Conservation (phyloP, 1,140 invertebrate genomes). For the Mycetomoellerius zeteki region DNA sequence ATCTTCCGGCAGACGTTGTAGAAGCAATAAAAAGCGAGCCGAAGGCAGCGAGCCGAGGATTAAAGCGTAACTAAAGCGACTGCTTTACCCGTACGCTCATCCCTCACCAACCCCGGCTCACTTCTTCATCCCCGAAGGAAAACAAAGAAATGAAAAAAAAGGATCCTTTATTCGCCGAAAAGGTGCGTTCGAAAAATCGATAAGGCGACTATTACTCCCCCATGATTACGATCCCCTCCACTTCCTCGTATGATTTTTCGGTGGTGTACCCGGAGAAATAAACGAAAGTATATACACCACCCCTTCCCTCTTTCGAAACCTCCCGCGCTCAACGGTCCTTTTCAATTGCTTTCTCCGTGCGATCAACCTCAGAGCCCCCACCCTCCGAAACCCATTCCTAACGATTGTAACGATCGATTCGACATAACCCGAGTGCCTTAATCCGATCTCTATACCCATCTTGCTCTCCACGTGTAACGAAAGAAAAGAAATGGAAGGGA, state of each 20-base stretch:
- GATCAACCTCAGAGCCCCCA: background rate
- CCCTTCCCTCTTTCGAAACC: background rate
- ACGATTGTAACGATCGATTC: slow-evolving; percentile 71
- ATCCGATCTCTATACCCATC: slow-evolving; percentile 66
- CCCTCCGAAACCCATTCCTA: slow-evolving; percentile 13
- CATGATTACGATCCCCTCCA: background rate
- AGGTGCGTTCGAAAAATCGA: slow-evolving; percentile 27
- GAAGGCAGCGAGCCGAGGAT: slow-evolving; percentile 50
- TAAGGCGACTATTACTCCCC: background rate
- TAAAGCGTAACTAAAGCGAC: slow-evolving; percentile 45
- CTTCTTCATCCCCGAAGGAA: slow-evolving; percentile 16
- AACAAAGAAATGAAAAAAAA: background rate
- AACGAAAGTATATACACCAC: slow-evolving; percentile 35
- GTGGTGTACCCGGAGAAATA: slow-evolving; percentile 31
- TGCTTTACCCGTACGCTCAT: slow-evolving; percentile 10
- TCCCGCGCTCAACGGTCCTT: background rate
- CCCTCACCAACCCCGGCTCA: background rate
- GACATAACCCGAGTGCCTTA: slow-evolving; percentile 84
- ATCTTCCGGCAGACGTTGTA: slow-evolving; percentile 41
- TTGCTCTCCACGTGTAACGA: slow-evolving; percentile 45
- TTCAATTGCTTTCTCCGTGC: slow-evolving; percentile 68
- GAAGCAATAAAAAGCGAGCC: slow-evolving; percentile 54
- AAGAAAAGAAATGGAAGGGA: slow-evolving; percentile 51
- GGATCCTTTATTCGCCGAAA: slow-evolving; percentile 39
- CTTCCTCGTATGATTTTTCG: slow-evolving; percentile 25